Conservation (phyloP, 2,113 vertebrate genomes). For the Pangasianodon gigas region DNA sequence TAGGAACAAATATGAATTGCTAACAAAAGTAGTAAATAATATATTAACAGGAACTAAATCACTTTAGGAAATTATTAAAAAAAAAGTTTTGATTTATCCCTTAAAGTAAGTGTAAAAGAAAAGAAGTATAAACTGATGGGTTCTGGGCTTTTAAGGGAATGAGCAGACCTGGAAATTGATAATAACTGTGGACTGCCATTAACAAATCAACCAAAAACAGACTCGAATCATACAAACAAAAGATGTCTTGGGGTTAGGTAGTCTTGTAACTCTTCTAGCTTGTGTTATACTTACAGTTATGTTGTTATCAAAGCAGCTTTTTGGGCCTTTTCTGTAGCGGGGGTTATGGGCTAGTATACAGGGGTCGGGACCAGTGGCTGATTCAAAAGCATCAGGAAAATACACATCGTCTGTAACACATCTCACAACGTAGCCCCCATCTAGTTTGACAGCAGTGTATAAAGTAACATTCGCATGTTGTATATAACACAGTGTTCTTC, state of each 20-base stretch:
- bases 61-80: too few species aligned
- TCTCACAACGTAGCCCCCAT: not conserved
- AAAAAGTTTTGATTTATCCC: not conserved
- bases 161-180: not conserved
- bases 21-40: not conserved
- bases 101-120: not conserved
- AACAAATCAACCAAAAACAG: not conserved
- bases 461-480: not conserved
- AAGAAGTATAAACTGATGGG: not conserved
- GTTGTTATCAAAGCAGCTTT: constrained; percentile 94
- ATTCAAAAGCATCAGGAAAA: constrained; percentile 75
- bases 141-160: not conserved
- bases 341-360: constrained; percentile 93
- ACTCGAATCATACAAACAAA: not conserved
- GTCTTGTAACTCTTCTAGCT: not conserved
- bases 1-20: not conserved
- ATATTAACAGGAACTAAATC: not conserved
- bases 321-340: constrained; percentile 92
- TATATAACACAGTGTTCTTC: not conserved
- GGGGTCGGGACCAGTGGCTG: constrained; percentile 92
- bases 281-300: constrained; percentile 77
- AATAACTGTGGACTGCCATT: not conserved
- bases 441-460: constrained; percentile 1
- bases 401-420: constrained; percentile 5
- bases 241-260: not conserved